Conservation (phyloP, 2,797 vertebrate genomes). For the Coreius guichenoti region DNA sequence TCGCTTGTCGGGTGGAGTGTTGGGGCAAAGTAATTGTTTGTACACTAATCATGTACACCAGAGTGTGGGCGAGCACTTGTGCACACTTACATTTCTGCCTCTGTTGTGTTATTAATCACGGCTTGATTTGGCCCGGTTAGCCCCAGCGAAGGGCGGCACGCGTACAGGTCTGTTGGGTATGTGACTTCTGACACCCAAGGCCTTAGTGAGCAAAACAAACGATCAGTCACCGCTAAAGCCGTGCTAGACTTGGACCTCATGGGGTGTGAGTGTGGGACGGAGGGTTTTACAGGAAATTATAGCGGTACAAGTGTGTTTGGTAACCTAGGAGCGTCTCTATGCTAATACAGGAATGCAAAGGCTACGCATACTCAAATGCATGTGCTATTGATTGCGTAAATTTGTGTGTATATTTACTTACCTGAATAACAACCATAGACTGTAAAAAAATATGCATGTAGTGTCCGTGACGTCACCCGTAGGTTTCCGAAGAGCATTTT, state of each 20-base stretch:
- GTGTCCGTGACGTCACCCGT: no score
- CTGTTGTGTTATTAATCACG: slow-evolving; percentile 36
- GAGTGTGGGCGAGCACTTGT: background rate
- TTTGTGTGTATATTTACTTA: background rate
- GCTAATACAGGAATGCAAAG: background rate
- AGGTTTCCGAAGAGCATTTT: no score
- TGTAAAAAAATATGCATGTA: no score
- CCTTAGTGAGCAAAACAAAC: slow-evolving; percentile 25
- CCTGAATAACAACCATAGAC: no score
- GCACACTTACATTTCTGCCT: slow-evolving; percentile 17
- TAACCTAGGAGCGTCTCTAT: background rate
- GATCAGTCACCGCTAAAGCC: slow-evolving; percentile 38
- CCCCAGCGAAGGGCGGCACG: background rate
- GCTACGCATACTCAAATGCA: background rate
- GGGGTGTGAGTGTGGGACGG: background rate
- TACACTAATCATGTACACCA: slow-evolving; percentile 20
- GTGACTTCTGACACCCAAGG: slow-evolving; percentile 15
- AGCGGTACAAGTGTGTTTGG: background rate
- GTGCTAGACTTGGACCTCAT: background rate
- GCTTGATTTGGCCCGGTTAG: slow-evolving; percentile 3
- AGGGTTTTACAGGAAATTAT: background rate
- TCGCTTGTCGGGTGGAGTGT: background rate
- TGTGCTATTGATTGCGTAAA: background rate
- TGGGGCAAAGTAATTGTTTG: slow-evolving; percentile 30
- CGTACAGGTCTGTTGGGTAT: background rate